Evolutionary conservation across 2,113 vertebrate genomes (phyloP), one percentile per base, ranked within the genome.

Genomic region (Leucopsar rothschildi): DNA sequence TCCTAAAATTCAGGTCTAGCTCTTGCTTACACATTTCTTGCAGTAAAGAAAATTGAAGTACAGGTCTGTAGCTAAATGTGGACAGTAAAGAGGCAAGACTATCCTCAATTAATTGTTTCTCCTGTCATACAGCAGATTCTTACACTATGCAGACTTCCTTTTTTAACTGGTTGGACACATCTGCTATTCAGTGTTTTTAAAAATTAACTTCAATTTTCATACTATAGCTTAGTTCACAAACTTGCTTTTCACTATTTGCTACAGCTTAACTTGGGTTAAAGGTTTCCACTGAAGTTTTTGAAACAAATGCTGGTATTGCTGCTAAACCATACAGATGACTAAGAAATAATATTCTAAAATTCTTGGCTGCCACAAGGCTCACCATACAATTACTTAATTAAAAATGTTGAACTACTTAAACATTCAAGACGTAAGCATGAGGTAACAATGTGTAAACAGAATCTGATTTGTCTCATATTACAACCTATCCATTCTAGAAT

Each of bases 391-490:
- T 39, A 79, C 69, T 82, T 69, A 63, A 77, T 90, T 63, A 42
- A 76, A 93, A 82, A 33, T 50, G 31, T 69, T 72, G 22, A 90
- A 88, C 72, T 96, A 90, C 35, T 78, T 73, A 75, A 92, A 95
- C 86, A 94, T 97, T 97, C 90, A 94, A 84, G 52, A 92, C 4
- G 3, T 75, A 94, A 90, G 79, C 76, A 92, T 95, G 95, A 97
- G 96, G 96, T 97, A 97, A 97, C 57, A 92, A 90, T 53, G 66
- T 96, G 93, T 94, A 95, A 97, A 97, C 91, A 94, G 53, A 94
- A 94, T 90, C 77, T 91, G 92, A 92, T 95, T 92, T 90, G 82
- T 96, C 86, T 93, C 56, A n/a, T 96, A 92, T 47, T 68, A 94
- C 82, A 96, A 84, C 50, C 35, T 78, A 31, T 33, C 40, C 73